Evolutionary conservation across 1,140 invertebrate genomes (phyloP), one percentile per base, ranked within the genome.

Genomic region (Nasonia longicornis): DNA sequence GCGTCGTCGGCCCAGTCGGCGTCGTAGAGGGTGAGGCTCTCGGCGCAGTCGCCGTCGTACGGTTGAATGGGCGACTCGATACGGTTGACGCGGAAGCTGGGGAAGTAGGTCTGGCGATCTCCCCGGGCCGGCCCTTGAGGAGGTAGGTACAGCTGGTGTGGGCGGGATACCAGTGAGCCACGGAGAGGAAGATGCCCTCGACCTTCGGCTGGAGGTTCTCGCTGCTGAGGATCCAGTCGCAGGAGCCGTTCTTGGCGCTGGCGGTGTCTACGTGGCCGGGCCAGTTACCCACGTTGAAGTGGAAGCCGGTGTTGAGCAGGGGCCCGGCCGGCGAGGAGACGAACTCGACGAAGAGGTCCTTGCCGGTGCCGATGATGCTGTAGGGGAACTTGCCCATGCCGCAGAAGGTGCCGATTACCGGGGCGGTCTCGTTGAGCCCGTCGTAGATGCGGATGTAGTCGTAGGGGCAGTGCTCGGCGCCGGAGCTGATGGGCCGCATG

Each of bases 271-370:
- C 95, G 87, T 97, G 95, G 3, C 96, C 96, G 1, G 96, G 96
- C 96, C 96, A 97, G 88, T 96, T 97, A 71, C 96, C 96, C 29
- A 97, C 96, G 90, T 97, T 97, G 91, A 98, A 97, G 88, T 97
- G 96, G 87, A 98, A 98, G 1, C 96, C 96, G 0, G 96, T 97
- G 87, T 97, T 97, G 14, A 98, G 91, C 16, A 98, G 89, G 0
- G 96, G 96, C 20, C 96, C 95, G 82, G 97, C 96, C 52, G 95
- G 94, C 3, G 97, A 97, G 14, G 95, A 97, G 29, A 97, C 94
- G 87, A 98, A 98, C 88, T 97, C 96, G 3, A 98, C 96, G 86
- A 96, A 96, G 75, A 98, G 92, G 85, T 97, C 96, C 83, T 96
- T 94, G 31, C 96, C 96, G 20, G 96, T 97, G 8, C 96, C 97